Evolutionary conservation across 2,888 invertebrate genomes (phyloP).

Genomic region (Pristionchus arcanus): DNA sequence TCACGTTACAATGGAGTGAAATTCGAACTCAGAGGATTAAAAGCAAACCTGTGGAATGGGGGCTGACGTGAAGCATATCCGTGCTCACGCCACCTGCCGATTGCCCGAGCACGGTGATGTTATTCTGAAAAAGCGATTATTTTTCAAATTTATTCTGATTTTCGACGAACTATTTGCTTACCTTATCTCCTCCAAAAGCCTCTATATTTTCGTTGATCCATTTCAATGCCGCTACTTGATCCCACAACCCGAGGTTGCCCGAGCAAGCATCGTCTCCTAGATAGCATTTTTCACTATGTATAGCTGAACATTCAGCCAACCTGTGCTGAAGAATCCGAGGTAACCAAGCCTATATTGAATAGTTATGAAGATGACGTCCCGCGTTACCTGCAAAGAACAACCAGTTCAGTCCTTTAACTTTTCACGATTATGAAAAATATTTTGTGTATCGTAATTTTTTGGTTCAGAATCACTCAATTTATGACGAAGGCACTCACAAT

Average conservation of each 20-base stretch:
- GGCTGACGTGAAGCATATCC: constrained; percentile 29
- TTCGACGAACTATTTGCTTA: too few species aligned
- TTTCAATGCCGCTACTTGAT: constrained; percentile 71
- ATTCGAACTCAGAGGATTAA: too few species aligned
- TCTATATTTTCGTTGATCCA: constrained; percentile 72
- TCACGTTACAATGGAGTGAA: too few species aligned
- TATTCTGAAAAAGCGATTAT: background rate
- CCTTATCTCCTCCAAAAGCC: constrained; percentile 65
- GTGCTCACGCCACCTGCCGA: background rate
- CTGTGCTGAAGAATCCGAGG: constrained; percentile 74
- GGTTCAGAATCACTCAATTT: too few species aligned
- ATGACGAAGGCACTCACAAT: too few species aligned
- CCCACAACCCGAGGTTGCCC: constrained; percentile 75
- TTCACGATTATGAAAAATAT: too few species aligned
- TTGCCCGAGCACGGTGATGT: constrained; percentile 24
- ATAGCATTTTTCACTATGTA: background rate
- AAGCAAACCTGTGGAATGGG: background rate
- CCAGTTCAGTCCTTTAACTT: background rate
- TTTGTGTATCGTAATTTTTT: too few species aligned
- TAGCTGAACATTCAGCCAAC: constrained; percentile 22
- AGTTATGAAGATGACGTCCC: constrained; percentile 70
- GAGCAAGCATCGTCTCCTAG: constrained; percentile 66
- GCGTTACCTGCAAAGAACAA: background rate
- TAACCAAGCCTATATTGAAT: constrained; percentile 70
- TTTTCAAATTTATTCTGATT: too few species aligned